phyloP scores from a whole-genome alignment of 2,113 vertebrate species.

The Enhydra lutris region DNA sequence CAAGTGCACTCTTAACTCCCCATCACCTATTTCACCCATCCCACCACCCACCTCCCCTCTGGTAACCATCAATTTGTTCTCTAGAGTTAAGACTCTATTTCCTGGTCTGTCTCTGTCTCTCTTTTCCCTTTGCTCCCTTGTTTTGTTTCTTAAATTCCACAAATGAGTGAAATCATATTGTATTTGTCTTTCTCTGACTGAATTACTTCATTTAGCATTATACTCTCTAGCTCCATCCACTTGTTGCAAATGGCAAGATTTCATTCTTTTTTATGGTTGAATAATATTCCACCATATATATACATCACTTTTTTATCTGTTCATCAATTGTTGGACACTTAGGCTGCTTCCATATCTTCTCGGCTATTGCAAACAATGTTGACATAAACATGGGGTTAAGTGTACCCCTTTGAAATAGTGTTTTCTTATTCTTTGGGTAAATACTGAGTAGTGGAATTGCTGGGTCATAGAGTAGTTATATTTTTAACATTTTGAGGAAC shows the following conservation, averaged over 20 bases:
- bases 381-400: background rate
- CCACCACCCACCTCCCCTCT: background rate
- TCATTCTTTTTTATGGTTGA: background rate
- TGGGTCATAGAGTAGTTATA: background rate
- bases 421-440: background rate
- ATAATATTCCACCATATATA: background rate
- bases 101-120: background rate
- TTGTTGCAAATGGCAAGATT: background rate
- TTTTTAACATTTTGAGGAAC: background rate
- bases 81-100: background rate
- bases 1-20: background rate
- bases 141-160: background rate
- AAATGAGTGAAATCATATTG: background rate
- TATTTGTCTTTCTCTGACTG: background rate
- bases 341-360: background rate
- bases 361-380: background rate
- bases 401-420: background rate
- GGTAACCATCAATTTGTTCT: background rate
- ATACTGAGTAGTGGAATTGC: background rate
- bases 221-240: background rate
- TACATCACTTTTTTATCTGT: background rate
- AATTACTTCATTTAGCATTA: background rate
- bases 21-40: background rate
- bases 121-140: background rate
- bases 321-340: background rate